Evolutionary conservation across 2,797 vertebrate species (phyloP), one percentile per base, ranked within the genome.

Genomic region (Platyrinchus mystaceus): DNA sequence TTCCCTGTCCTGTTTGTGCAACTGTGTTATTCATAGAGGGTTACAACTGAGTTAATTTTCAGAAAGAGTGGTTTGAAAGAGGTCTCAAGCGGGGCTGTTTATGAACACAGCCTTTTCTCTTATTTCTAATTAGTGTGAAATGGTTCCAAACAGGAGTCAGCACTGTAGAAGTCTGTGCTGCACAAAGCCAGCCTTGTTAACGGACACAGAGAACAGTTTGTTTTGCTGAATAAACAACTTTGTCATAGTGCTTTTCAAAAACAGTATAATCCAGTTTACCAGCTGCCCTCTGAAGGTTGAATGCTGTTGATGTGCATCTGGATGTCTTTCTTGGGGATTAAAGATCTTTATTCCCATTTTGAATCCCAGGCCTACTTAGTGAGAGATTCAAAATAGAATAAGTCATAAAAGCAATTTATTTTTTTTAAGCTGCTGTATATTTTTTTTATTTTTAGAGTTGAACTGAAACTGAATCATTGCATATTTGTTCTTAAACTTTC

Each of bases 81-180:
- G 58, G 89, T 95, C 90, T 93, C 90, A 91, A 96, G 93, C 84
- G 56, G 58, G 59, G 43, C 84, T 87, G 84, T 95, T 97, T 95
- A 87, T 69, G 96, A 97, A 96, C 94, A 95, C 91, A 58, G 92
- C 49, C 94, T 97, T 97, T 97, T 97, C 96, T 98, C 96, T 97
- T 97, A 94, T 97, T 98, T 97, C 96, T 98, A 98, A 98, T 98
- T 98, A 98, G 96, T 97, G 97, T 94, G 96, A 97, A 98, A 97
- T 94, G 89, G 88, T 92, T 98, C 95, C 96, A 97, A 97, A 97
- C 92, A 97, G 94, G 95, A 98, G 93, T 97, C 93, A 97, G 96
- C 81, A 37, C 91, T 56, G 76, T 82, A 82, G 94, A 97, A 95
- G 93, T 93, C 96, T 95, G 82, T 37, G 89, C 20, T 70, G 80